Evolutionary conservation across 2,113 vertebrate genomes (phyloP).

Genomic region (Amazona vittata): DNA sequence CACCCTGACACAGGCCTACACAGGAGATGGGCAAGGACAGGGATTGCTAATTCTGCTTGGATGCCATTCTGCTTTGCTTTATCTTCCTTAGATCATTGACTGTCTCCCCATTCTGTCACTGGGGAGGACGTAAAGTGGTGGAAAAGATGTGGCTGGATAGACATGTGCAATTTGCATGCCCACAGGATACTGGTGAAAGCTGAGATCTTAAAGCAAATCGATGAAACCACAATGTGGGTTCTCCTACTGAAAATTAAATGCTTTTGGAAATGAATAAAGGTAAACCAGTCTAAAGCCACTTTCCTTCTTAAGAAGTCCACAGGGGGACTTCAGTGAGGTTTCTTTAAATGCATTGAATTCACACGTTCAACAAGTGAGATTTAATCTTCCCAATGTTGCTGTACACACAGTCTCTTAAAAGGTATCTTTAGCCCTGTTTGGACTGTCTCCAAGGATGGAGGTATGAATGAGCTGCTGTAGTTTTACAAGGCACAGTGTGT

Average conservation of each 20-base stretch:
- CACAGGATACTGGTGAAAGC: background rate
- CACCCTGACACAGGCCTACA: background rate
- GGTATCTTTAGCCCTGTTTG: slow-evolving; percentile 20
- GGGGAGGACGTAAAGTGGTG: background rate
- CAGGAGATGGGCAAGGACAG: background rate
- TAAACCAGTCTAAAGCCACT: slow-evolving; percentile 9
- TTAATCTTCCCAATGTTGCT: background rate
- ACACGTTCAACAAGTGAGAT: background rate
- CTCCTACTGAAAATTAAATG: background rate
- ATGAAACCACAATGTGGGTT: slow-evolving; percentile 19
- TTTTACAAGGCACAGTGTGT: background rate
- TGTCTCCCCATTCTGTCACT: background rate
- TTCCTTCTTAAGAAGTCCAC: background rate
- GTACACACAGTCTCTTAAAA: background rate
- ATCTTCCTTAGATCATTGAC: background rate
- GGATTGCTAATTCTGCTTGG: background rate
- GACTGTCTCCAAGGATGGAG: background rate
- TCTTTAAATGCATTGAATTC: background rate
- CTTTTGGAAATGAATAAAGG: background rate
- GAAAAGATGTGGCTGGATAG: background rate
- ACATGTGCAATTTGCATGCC: background rate
- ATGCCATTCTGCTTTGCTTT: background rate
- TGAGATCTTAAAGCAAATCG: background rate
- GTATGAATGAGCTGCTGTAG: background rate
- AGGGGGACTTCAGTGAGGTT: background rate